Evolutionary conservation across 2,113 vertebrate species (phyloP), one percentile per base, ranked within the genome.

Genomic region (Pao palembangensis): DNA sequence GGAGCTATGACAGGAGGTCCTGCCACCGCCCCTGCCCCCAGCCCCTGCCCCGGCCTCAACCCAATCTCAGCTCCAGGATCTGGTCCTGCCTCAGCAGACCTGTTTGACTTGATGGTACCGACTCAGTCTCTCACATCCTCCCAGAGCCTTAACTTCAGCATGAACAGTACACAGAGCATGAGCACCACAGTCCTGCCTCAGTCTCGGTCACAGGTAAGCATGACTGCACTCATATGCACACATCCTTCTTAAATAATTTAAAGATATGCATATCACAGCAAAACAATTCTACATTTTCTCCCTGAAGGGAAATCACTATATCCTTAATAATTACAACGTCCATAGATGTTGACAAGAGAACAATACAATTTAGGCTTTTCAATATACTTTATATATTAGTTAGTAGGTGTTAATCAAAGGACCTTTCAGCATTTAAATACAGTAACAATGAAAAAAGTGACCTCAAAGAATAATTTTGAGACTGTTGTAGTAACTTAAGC

Each of bases 101-200:
- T 96, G 1, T 96, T 98, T 89, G 93, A 96, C 86, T 82, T 98
- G 61, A 96, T 98, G 92, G 92, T 89, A 38, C 89, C 93, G 2
- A 88, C 91, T 67, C 90, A 94, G 82, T 89, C 90, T 52, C 89
- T 97, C 89, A 93, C 90, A 19, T 72, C 92, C 58, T 95, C 95
- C 47, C 95, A 95, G 91, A 99, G 95, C 83, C 91, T 98, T 88
- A 94, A 93, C 91, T 95, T 98, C 75, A 93, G 91, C 61, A 91
- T 98, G 93, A 93, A 91, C 92, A 92, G 79, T 84, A 86, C 90
- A 55, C 94, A 53, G 80, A 87, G 85, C 21, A 55, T 94, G 72
- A 93, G 88, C 0, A 69, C 21, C 69, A 83, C 82, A 2, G 87
- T 78, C 70, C 87, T 98, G 72, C 93, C 94, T 42, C 89, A 92